Conservation (phyloP, 2,113 vertebrate species). For the Herpetotheres cachinnans region DNA sequence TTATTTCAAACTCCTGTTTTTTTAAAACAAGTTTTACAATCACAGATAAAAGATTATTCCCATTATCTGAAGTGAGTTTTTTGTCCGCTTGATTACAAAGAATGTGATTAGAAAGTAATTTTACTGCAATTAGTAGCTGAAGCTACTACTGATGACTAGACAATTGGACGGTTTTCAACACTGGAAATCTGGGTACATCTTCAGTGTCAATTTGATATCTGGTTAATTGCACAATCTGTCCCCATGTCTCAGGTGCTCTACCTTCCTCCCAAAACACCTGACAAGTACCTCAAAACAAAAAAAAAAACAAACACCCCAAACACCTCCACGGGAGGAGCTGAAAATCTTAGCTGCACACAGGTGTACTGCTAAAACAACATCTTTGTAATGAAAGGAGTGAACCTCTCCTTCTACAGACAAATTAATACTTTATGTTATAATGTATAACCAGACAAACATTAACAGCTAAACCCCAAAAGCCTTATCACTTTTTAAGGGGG, state of each 20-base stretch:
- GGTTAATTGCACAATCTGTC: not conserved
- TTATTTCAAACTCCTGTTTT: not conserved
- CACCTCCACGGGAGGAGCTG: not conserved
- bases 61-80: not conserved
- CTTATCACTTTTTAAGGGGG: not conserved
- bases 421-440: not conserved
- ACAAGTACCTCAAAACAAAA: not conserved
- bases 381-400: not conserved
- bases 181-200: not conserved
- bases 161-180: not conserved
- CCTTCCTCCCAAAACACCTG: not conserved
- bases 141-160: not conserved
- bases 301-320: not conserved
- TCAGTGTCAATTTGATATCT: not conserved
- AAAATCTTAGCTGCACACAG: not conserved
- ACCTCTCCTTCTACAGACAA: not conserved
- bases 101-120: not conserved
- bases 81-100: not conserved
- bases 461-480: not conserved
- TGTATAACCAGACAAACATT: not conserved
- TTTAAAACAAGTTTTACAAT: not conserved
- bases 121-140: not conserved
- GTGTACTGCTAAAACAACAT: not conserved
- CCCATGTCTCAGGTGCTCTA: not conserved
- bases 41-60: not conserved